Conservation (phyloP, 2,113 vertebrate species). For the Isichthys henryi region DNA sequence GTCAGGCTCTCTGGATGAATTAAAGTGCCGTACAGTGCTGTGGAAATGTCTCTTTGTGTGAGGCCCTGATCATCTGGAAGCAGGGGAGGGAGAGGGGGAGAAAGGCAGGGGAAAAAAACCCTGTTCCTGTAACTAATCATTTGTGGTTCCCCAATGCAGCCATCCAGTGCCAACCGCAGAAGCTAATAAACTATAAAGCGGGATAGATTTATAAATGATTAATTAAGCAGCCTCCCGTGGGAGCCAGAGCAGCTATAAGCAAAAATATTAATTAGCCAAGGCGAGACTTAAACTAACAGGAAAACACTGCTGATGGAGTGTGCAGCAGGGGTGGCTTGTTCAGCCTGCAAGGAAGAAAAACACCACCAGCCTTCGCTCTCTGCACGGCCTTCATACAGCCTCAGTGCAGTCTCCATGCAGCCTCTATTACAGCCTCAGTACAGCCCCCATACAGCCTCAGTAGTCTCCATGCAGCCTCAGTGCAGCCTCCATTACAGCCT, state of each 20-base stretch:
- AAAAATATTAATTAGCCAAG: slow-evolving; percentile 75
- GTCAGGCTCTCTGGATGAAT: slow-evolving; percentile 58
- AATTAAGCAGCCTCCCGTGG: slow-evolving; percentile 64
- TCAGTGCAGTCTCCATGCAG: not conserved
- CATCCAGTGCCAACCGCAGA: slow-evolving; percentile 66
- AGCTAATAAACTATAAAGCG: slow-evolving; percentile 71
- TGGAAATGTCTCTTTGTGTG: slow-evolving; percentile 60
- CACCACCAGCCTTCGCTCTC: slow-evolving; percentile 30
- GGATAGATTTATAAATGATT: slow-evolving; percentile 78
- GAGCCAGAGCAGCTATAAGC: slow-evolving; percentile 65
- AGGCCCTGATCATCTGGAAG: slow-evolving; percentile 64
- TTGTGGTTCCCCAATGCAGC: slow-evolving; percentile 69
- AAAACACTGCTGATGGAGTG: slow-evolving; percentile 60
- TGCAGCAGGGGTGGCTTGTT: slow-evolving; percentile 35
- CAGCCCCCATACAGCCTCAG: not conserved
- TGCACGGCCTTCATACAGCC: not conserved
- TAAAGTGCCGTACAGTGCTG: slow-evolving; percentile 50
- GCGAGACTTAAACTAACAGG: slow-evolving; percentile 72
- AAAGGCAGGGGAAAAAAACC: slow-evolving; percentile 40
- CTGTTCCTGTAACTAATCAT: slow-evolving; percentile 73
- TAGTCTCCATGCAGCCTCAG: no score
- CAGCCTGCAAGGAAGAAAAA: slow-evolving; percentile 45
- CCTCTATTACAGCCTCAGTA: not conserved
- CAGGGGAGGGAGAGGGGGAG: slow-evolving; percentile 40
- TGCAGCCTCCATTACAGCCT: not conserved